These are phyloP conservation scores for Emberiza fucata DNA, from an alignment of 2,113 vertebrate species.

Conservation along the genomic window DNA sequence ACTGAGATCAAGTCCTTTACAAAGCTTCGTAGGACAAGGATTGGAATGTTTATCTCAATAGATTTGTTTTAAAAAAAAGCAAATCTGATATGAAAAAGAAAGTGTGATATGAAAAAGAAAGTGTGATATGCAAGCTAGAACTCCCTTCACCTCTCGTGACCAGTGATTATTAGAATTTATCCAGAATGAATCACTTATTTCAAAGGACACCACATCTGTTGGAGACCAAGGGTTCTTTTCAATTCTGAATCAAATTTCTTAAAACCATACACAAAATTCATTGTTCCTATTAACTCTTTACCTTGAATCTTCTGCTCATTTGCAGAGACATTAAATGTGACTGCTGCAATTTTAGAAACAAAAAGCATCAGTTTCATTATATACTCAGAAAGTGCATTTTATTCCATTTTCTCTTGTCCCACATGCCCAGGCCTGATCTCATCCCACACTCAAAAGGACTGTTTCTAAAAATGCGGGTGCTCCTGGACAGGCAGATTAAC, in stretches of 20 bases:
- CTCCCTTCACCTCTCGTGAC: not conserved
- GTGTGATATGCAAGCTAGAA: not conserved
- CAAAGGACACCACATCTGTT: not conserved
- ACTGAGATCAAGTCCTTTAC: not conserved
- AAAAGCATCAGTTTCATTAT: not conserved
- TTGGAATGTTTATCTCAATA: not conserved
- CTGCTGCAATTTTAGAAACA: slow-evolving; percentile 29
- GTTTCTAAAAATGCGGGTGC: not conserved
- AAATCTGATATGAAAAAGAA: not conserved
- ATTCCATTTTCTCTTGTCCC: not conserved
- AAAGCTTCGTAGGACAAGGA: not conserved
- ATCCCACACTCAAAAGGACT: not conserved
- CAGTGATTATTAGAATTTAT: not conserved
- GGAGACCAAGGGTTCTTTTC: not conserved
- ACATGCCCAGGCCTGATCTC: not conserved
- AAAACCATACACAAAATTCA: not conserved
- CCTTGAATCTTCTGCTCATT: slow-evolving; percentile 10
- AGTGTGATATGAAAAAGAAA: not conserved
- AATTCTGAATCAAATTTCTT: not conserved
- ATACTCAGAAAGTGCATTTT: not conserved
- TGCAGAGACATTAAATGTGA: not conserved
- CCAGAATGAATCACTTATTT: not conserved
- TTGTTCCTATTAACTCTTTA: not conserved
- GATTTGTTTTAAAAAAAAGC: not conserved
- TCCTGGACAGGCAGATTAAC: not conserved